Conservation (phyloP, 2,888 invertebrate genomes). For the Digitonthophagus gazella region DNA sequence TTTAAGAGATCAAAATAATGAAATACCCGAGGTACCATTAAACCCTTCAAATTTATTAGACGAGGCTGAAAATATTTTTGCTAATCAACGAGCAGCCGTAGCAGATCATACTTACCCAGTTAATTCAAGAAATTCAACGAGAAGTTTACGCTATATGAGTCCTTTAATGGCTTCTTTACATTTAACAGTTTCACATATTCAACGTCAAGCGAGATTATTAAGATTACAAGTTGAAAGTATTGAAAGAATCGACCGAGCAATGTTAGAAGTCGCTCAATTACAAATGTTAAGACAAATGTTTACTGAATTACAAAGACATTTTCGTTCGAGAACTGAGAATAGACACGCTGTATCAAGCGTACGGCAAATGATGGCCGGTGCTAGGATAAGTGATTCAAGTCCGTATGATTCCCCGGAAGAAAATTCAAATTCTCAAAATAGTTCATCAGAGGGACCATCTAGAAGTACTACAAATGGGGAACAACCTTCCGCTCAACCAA, state of each 20-base stretch:
- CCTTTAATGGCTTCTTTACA: conserved; percentile 48
- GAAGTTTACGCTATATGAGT: conserved; percentile 37
- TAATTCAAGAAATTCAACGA: conserved; percentile 29
- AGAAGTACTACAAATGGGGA: not conserved
- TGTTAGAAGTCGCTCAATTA: conserved; percentile 52
- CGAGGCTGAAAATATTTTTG: conserved; percentile 20
- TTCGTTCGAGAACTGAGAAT: conserved; percentile 55
- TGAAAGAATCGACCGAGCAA: conserved; percentile 48
- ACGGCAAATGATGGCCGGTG: conserved; percentile 51
- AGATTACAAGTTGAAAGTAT: conserved; percentile 46
- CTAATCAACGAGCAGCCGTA: conserved; percentile 36
- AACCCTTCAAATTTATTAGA: conserved; percentile 13
- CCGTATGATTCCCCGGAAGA: conserved; percentile 43
- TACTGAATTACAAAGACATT: conserved; percentile 61
- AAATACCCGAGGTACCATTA: conserved; percentile 3
- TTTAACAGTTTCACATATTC: conserved; percentile 48
- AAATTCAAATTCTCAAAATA: conserved; percentile 32
- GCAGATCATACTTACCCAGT: conserved; percentile 48
- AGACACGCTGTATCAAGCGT: conserved; percentile 47
- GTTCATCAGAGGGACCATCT: conserved; percentile 8
- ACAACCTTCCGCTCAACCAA: not conserved
- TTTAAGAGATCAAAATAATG: conserved; percentile 37
- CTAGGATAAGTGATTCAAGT: conserved; percentile 48
- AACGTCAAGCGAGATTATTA: conserved; percentile 45
- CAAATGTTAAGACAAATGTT: conserved; percentile 64